A percentile compares a stretch with the other conserved stretches of the same genome.
These are phyloP conservation scores for Platyscapa corneri DNA, from an alignment of 1,140 invertebrate genomes.

Conservation along the genomic window DNA sequence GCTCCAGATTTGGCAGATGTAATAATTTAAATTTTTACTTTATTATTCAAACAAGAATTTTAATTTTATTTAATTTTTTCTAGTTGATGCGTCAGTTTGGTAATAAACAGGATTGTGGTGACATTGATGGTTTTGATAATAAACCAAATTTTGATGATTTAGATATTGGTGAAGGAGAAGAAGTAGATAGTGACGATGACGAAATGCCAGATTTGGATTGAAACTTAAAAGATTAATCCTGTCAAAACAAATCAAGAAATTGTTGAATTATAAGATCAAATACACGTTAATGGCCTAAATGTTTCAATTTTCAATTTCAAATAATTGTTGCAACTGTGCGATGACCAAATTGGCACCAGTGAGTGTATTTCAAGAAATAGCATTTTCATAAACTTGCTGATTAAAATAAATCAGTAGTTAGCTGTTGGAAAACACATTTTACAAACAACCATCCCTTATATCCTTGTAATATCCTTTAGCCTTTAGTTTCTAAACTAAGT, in stretches of 20 bases:
- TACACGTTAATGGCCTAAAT: constrained; percentile 51
- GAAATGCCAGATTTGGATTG: constrained; percentile 77
- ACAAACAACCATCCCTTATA: constrained; percentile 50
- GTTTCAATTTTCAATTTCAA: constrained; percentile 59
- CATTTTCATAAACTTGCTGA: constrained; percentile 51
- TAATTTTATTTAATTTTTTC: constrained; percentile 32
- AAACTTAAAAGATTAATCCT: constrained; percentile 58
- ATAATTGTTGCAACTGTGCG: constrained; percentile 57
- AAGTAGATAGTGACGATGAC: constrained; percentile 76
- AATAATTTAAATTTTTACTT: constrained; percentile 52
- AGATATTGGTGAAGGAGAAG: constrained; percentile 66
- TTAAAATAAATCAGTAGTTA: constrained; percentile 37
- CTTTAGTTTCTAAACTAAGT: constrained; percentile 68
- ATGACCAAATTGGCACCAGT: constrained; percentile 44
- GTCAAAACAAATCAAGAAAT: constrained; percentile 43
- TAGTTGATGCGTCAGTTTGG: constrained; percentile 79
- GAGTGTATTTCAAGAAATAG: constrained; percentile 24
- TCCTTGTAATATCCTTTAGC: constrained; percentile 57
- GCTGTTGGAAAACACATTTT: constrained; percentile 49
- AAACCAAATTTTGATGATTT: constrained; percentile 75
- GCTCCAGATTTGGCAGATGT: constrained; percentile 76
- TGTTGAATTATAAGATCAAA: constrained; percentile 12
- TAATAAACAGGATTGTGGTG: constrained; percentile 65
- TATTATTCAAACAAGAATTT: constrained; percentile 13
- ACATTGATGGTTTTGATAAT: constrained; percentile 56